Percentiles rank a stretch among this genome's conserved stretches.
phyloP scores from a whole-genome alignment of 2,888 invertebrate species.

The Pachymerium ferrugineum region DNA sequence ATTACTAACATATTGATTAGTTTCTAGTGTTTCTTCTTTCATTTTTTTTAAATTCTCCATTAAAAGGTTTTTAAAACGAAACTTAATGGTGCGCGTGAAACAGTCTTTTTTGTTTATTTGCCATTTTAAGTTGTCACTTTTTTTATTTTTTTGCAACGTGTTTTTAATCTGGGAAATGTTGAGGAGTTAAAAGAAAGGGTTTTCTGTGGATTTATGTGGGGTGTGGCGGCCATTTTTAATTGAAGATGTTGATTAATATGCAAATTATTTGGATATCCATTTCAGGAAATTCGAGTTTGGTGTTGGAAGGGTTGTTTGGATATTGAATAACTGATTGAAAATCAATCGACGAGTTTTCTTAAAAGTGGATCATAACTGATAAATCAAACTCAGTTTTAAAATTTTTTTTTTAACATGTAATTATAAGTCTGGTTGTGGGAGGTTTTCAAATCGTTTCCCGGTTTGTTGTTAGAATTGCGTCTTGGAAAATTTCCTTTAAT shows the following conservation, averaged over 20 bases:
- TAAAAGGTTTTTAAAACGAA: too few relatives aligned
- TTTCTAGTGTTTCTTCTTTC: not conserved
- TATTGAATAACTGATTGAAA: slow-evolving; percentile 24
- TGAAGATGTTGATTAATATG: slow-evolving; percentile 27
- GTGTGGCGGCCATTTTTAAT: slow-evolving; percentile 11
- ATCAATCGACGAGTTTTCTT: not conserved
- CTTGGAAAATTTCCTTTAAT: too few relatives aligned
- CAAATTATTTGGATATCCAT: slow-evolving; percentile 23
- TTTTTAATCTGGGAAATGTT: not conserved
- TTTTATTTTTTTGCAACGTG: not conserved
- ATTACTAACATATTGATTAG: slow-evolving; percentile 25
- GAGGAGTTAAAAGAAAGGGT: not conserved
- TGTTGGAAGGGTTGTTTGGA: not conserved
- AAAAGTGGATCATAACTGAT: too few relatives aligned
- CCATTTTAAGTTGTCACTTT: not conserved
- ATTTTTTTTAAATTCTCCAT: not conserved
- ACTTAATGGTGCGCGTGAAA: too few relatives aligned
- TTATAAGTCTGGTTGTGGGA: too few relatives aligned
- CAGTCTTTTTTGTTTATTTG: not conserved
- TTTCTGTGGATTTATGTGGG: slow-evolving; percentile 8
- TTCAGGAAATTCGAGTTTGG: not conserved
- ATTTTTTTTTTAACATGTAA: too few relatives aligned
- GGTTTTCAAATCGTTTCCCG: too few relatives aligned
- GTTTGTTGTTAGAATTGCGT: too few relatives aligned
- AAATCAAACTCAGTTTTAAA: too few relatives aligned